phyloP scores from a whole-genome alignment of 2,797 vertebrate genomes.

The Danionella dracula region DNA sequence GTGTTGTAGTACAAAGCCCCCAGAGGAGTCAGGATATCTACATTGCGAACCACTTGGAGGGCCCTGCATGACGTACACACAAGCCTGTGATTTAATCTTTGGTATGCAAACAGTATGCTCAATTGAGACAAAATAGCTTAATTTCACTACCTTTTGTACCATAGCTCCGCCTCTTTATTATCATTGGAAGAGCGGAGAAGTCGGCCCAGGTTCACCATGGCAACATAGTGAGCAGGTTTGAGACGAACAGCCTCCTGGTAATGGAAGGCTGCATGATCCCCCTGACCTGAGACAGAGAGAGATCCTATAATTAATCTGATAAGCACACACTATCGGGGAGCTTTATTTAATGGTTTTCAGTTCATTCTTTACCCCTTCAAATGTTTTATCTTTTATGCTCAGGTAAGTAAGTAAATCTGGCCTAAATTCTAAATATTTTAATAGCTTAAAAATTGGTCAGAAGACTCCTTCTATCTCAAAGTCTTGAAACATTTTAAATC shows the following conservation, averaged over 20 bases:
- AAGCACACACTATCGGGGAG: no score
- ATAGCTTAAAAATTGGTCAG: no score
- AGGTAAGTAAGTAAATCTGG: no score
- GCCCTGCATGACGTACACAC: slow-evolving; percentile 66
- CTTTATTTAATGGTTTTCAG: no score
- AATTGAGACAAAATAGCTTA: no score
- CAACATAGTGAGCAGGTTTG: slow-evolving; percentile 86
- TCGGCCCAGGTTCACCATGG: slow-evolving; percentile 94
- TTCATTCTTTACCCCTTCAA: no score
- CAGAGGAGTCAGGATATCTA: slow-evolving; percentile 84
- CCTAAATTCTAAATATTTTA: no score
- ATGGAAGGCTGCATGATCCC: slow-evolving; percentile 76
- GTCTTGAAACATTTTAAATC: no score
- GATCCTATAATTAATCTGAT: background rate
- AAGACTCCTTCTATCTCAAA: no score
- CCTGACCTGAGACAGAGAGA: slow-evolving; percentile 66
- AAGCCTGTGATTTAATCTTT: slow-evolving; percentile 5
- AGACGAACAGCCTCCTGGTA: slow-evolving; percentile 85
- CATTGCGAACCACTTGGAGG: slow-evolving; percentile 77
- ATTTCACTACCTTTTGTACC: slow-evolving; percentile 84
- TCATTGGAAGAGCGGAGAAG: slow-evolving; percentile 85
- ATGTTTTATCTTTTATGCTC: no score
- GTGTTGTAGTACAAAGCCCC: slow-evolving; percentile 97
- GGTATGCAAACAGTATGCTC: background rate
- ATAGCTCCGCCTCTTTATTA: slow-evolving; percentile 83